Conservation (phyloP, 2,888 invertebrate genomes). For the Aspidapion aeneum region DNA sequence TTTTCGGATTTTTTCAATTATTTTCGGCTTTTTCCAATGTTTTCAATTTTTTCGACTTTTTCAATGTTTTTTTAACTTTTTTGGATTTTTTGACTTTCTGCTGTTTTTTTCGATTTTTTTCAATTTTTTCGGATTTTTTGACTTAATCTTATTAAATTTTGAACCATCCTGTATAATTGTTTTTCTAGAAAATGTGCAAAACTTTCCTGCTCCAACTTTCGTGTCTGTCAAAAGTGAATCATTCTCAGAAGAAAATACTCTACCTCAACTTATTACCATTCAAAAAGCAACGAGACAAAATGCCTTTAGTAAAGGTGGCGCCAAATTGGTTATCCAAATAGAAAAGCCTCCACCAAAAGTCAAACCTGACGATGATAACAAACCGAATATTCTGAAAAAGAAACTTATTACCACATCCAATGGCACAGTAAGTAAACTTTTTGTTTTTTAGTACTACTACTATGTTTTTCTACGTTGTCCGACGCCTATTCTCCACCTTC, state of each 20-base stretch:
- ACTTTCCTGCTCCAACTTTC: constrained; percentile 4
- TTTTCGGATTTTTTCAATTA: too few species aligned
- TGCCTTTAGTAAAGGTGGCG: too few species aligned
- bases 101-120: neutral
- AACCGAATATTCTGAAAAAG: constrained; percentile 41
- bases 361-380: constrained; percentile 24
- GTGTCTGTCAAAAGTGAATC: constrained; percentile 35
- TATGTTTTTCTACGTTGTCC: too few species aligned
- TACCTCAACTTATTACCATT: too few species aligned
- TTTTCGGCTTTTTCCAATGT: too few species aligned
- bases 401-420: constrained; percentile 19
- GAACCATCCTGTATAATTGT: neutral
- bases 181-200: neutral
- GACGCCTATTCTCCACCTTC: too few species aligned
- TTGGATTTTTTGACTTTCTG: neutral
- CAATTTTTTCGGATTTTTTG: neutral
- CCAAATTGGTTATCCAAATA: too few species aligned
- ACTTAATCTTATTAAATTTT: neutral
- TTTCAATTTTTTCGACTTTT: too few species aligned
- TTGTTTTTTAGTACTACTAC: too few species aligned
- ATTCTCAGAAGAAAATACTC: neutral
- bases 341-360: too few species aligned
- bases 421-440: neutral
- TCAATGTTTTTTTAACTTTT: too few species aligned
- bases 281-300: too few species aligned